These are phyloP conservation scores for Babylonia areolata DNA, from an alignment of 1,140 invertebrate species.

Conservation along the genomic window DNA sequence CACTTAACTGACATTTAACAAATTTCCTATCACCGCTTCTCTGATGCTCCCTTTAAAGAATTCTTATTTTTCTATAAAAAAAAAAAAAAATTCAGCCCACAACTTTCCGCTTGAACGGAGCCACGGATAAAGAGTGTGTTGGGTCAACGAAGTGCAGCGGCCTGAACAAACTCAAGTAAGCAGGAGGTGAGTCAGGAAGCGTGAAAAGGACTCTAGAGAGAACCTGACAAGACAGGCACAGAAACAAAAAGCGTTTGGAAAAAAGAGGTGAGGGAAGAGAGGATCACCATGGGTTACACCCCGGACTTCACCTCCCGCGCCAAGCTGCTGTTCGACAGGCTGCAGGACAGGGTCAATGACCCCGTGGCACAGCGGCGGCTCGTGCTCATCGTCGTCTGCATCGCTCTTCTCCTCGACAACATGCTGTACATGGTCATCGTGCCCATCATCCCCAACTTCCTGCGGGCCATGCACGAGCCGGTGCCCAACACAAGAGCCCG, in stretches of 20 bases:
- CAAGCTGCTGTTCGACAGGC: slow-evolving; percentile 62
- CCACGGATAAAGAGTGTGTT: background rate
- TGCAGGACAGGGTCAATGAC: slow-evolving; percentile 93
- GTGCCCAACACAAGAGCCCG: background rate
- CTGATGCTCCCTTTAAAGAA: background rate
- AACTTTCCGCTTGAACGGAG: background rate
- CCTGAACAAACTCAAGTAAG: background rate
- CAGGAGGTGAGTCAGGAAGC: background rate
- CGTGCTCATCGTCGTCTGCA: slow-evolving; percentile 96
- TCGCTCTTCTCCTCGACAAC: slow-evolving; percentile 87
- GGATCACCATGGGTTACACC: slow-evolving; percentile 51
- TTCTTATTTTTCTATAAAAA: background rate
- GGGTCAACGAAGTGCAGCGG: background rate
- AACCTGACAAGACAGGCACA: background rate
- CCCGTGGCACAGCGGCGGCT: slow-evolving; percentile 92
- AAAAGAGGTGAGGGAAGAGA: slow-evolving; percentile 65
- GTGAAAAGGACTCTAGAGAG: background rate
- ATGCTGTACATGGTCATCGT: slow-evolving; percentile 99
- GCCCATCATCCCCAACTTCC: slow-evolving; percentile 97
- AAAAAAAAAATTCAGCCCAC: background rate
- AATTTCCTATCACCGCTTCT: background rate
- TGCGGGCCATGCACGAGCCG: slow-evolving; percentile 84
- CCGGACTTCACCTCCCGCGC: slow-evolving; percentile 40
- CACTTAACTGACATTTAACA: too few species aligned
- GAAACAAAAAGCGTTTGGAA: background rate